Conservation (phyloP, 2,888 invertebrate genomes). For the Drosophila rellima region DNA sequence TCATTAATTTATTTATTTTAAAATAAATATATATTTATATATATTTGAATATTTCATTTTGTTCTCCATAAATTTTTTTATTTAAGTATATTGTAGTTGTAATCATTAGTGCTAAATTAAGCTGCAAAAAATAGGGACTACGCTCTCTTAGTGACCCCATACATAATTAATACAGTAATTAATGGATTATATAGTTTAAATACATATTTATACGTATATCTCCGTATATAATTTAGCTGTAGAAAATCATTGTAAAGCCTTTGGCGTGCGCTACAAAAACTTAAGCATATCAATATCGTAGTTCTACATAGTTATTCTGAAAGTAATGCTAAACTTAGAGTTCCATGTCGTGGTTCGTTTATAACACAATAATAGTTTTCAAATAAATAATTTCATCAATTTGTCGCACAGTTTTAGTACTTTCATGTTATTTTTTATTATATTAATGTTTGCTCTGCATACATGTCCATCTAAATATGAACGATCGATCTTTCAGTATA, state of each 20-base stretch:
- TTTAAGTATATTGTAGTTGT: slow-evolving; percentile 37
- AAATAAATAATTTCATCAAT: slow-evolving; percentile 16
- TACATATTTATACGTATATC: slow-evolving; percentile 38
- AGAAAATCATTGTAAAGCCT: slow-evolving; percentile 42
- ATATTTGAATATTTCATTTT: slow-evolving; percentile 18
- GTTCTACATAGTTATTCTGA: slow-evolving; percentile 19
- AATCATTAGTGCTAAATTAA: slow-evolving; percentile 47
- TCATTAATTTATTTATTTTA: slow-evolving; percentile 68
- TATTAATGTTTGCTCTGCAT: slow-evolving; percentile 1
- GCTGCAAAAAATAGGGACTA: slow-evolving; percentile 47
- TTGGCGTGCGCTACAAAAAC: slow-evolving; percentile 57
- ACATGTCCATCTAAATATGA: slow-evolving; percentile 5
- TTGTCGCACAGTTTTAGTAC: slow-evolving; percentile 15
- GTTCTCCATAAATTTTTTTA: slow-evolving; percentile 36
- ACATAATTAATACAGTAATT: slow-evolving; percentile 31
- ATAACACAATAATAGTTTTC: slow-evolving; percentile 23
- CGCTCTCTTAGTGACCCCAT: slow-evolving; percentile 43
- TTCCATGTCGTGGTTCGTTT: slow-evolving; percentile 55
- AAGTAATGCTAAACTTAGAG: slow-evolving; percentile 60
- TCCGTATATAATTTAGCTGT: slow-evolving; percentile 14
- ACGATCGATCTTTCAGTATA: neutral
- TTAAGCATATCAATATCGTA: slow-evolving; percentile 41
- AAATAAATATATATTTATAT: slow-evolving; percentile 59
- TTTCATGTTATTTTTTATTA: neutral
- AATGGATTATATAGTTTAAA: slow-evolving; percentile 17